A percentile compares a stretch with the other conserved stretches of the same genome.
Evolutionary conservation across 2,113 vertebrate species (phyloP).

Genomic region (Craseonycteris thonglongyai): DNA sequence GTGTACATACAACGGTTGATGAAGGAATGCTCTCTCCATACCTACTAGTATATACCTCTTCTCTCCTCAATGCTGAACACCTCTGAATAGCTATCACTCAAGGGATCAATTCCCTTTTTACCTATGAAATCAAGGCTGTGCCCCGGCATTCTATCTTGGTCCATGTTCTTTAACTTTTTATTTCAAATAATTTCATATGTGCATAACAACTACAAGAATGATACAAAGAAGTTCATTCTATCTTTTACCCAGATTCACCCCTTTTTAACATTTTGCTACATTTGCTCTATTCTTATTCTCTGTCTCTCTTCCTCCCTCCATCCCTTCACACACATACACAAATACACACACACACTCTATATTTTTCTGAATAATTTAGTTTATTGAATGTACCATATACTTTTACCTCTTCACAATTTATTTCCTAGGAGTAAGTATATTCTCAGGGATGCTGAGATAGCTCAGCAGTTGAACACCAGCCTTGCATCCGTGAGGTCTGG

Average conservation of each 20-base stretch:
- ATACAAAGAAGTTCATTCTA: neutral
- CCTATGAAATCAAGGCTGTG: neutral
- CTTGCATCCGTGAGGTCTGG: too few relatives aligned
- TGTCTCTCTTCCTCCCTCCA: too few relatives aligned
- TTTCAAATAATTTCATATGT: neutral
- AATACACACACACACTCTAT: neutral
- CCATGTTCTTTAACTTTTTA: neutral
- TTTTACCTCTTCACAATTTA: neutral
- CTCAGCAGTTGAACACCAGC: too few relatives aligned
- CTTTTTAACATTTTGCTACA: neutral
- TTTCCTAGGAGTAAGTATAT: neutral
- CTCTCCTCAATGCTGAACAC: neutral
- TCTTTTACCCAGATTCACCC: neutral
- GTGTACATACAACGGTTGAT: neutral
- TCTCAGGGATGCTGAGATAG: too few relatives aligned
- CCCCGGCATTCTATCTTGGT: neutral
- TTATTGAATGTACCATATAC: neutral
- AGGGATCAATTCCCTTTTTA: neutral
- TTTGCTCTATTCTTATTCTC: neutral
- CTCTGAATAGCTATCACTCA: neutral
- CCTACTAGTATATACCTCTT: neutral
- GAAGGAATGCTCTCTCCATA: neutral
- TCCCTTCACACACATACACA: neutral
- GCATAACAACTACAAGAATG: neutral
- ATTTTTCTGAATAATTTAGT: neutral